phyloP scores from a whole-genome alignment of 35 echinoderm and acorn worm genomes.

The Ophiothrix spiculata region DNA sequence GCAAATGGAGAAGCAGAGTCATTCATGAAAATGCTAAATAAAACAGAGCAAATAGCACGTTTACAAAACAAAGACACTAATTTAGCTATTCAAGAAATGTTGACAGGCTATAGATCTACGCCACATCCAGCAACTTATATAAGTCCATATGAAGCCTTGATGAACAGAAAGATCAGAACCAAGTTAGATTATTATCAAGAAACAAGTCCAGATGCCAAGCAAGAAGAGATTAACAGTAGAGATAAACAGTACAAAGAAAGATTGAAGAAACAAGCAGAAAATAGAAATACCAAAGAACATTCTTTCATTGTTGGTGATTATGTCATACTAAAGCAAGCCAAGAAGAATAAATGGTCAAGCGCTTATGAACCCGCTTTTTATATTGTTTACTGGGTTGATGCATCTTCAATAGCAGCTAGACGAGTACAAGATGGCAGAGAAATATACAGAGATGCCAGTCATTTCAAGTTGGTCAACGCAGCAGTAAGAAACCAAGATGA shows the following conservation, averaged over 20 bases:
- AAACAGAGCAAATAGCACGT: not conserved
- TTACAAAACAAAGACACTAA: not conserved
- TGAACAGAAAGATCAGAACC: conserved; percentile 42
- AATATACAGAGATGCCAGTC: conserved; percentile 40
- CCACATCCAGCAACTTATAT: not conserved
- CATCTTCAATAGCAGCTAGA: conserved; percentile 60
- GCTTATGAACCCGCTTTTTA: conserved; percentile 75
- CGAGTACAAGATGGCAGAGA: conserved; percentile 57
- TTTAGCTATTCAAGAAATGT: not conserved
- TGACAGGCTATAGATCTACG: not conserved
- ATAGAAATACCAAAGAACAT: conserved; percentile 57
- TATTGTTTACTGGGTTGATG: conserved; percentile 45
- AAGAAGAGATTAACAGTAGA: conserved; percentile 8
- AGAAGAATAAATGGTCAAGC: conserved; percentile 56
- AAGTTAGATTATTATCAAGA: conserved; percentile 31
- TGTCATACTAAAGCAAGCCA: conserved; percentile 43
- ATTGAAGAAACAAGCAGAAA: conserved; percentile 38
- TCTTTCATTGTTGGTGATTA: conserved; percentile 48
- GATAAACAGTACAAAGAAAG: conserved; percentile 51
- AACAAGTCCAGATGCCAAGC: not conserved
- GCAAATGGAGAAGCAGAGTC: not conserved
- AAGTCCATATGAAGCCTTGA: not conserved
- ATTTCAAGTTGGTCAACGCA: conserved; percentile 43
- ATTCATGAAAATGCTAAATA: not conserved
- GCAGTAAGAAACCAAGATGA: conserved; percentile 33